Evolutionary conservation across 2,113 vertebrate species (phyloP).

Genomic region (Sceloporus undulatus): DNA sequence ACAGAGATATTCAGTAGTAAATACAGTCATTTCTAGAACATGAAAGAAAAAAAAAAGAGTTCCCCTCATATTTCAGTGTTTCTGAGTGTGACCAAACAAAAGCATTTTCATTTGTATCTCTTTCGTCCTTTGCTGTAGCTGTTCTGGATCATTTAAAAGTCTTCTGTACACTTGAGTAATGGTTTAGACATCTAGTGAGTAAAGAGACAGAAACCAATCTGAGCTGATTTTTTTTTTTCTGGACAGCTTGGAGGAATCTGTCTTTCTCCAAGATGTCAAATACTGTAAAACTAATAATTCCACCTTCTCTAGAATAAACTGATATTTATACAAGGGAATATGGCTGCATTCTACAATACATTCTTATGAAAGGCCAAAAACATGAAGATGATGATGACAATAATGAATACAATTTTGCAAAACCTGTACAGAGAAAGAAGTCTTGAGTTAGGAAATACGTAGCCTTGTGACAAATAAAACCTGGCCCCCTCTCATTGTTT

Average conservation of each 20-base stretch:
- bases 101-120: not conserved
- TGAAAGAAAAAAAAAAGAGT: not conserved
- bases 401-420: not conserved
- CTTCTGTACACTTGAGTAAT: slow-evolving; percentile 27
- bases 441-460: not conserved
- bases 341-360: slow-evolving; percentile 21
- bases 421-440: not conserved
- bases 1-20: not conserved
- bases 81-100: not conserved
- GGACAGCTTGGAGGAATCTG: slow-evolving; percentile 17
- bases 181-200: not conserved
- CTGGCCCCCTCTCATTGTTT: not conserved
- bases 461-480: not conserved
- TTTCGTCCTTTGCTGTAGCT: not conserved
- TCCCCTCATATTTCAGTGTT: not conserved
- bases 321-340: slow-evolving; percentile 31
- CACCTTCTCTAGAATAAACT: slow-evolving; percentile 14
- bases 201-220: not conserved
- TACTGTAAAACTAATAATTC: slow-evolving; percentile 15
- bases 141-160: not conserved
- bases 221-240: slow-evolving; percentile 1
- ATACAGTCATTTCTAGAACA: not conserved
- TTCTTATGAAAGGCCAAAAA: not conserved
- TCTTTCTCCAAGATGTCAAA: slow-evolving; percentile 3
- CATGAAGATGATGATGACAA: not conserved